Evolutionary conservation across 2,113 vertebrate species (phyloP).

Genomic region (Agelaius phoeniceus): DNA sequence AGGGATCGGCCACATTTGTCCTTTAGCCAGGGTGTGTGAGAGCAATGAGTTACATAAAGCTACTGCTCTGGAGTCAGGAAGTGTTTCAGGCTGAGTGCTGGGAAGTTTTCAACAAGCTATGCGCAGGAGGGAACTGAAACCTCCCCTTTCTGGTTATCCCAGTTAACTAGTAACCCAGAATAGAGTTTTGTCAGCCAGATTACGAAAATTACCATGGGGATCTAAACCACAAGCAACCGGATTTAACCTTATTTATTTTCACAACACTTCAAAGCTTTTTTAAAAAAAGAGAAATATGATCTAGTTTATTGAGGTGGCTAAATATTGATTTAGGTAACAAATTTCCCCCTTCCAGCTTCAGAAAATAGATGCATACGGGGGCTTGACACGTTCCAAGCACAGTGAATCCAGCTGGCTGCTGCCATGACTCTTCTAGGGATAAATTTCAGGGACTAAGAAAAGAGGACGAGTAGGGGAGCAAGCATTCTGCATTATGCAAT

Average conservation of each 20-base stretch:
- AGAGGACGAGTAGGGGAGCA: conserved; percentile 36
- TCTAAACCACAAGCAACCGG: neutral
- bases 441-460: conserved; percentile 54
- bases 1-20: neutral
- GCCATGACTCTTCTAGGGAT: conserved; percentile 25
- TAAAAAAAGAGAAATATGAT: neutral
- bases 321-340: neutral
- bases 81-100: neutral
- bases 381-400: neutral
- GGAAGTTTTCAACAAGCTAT: conserved; percentile 21
- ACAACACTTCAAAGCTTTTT: neutral
- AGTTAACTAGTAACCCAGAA: conserved; percentile 52
- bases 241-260: neutral
- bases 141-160: conserved; percentile 1
- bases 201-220: neutral
- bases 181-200: neutral
- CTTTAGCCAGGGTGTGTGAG: neutral
- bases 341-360: neutral
- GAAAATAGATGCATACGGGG: neutral
- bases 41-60: conserved; percentile 44
- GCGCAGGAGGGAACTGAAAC: neutral
- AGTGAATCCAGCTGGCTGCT: neutral
- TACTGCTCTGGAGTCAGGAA: conserved; percentile 1
- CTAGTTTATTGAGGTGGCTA: neutral
- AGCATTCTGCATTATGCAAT: conserved; percentile 64